Conservation (phyloP, 2,113 vertebrate species). For the Ramphastos sulfuratus region DNA sequence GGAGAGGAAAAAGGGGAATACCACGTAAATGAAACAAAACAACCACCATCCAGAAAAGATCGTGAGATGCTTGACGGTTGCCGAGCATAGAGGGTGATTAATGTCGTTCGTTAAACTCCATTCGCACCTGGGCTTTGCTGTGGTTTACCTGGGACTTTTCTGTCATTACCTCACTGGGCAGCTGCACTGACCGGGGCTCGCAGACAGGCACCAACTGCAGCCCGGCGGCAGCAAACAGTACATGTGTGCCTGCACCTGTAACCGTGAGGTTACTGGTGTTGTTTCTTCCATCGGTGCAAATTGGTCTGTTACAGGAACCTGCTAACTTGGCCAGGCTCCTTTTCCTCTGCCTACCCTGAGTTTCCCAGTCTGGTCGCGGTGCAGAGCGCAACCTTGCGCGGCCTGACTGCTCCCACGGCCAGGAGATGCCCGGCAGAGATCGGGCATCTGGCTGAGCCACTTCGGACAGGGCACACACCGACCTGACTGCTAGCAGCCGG, state of each 20-base stretch:
- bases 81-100: neutral
- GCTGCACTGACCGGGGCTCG: neutral
- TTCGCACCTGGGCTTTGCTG: neutral
- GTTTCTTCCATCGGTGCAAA: neutral
- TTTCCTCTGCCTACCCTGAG: neutral
- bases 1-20: neutral
- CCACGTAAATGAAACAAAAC: neutral
- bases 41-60: neutral
- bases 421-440: neutral
- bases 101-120: neutral
- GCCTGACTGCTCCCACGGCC: neutral
- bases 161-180: neutral
- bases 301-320: neutral
- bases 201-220: neutral
- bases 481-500: neutral
- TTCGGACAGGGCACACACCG: neutral
- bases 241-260: neutral
- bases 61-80: neutral
- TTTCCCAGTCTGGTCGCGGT: neutral
- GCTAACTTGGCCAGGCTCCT: neutral
- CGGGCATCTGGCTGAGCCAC: neutral
- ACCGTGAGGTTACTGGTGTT: neutral
- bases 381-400: neutral
- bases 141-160: slow-evolving; percentile 1
- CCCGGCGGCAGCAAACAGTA: neutral